Conservation (phyloP, 2,888 invertebrate species). For the Drosophila atroscutellata region DNA sequence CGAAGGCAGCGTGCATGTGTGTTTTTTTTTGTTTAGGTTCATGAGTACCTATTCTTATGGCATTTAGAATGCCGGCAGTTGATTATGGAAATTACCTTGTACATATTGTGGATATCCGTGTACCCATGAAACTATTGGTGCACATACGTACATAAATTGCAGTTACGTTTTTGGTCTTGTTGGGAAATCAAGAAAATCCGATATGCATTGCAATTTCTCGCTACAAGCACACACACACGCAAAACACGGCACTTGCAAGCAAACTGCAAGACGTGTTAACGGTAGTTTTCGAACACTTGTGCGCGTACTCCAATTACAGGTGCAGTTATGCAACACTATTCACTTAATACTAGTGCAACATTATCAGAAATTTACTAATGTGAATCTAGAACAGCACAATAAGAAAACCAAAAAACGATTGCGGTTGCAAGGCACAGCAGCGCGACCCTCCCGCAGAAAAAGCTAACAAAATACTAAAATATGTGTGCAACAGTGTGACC, state of each 20-base stretch:
- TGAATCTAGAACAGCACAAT: slow-evolving; percentile 22
- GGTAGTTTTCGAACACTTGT: slow-evolving; percentile 1
- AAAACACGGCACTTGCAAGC: slow-evolving; percentile 4
- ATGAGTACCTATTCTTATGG: slow-evolving; percentile 17
- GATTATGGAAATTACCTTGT: slow-evolving; percentile 50
- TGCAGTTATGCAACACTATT: background rate
- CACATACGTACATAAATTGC: slow-evolving; percentile 14
- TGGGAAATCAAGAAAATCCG: slow-evolving; percentile 70
- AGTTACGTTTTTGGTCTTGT: slow-evolving; percentile 25
- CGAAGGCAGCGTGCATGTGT: slow-evolving; percentile 1
- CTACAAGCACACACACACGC: slow-evolving; percentile 12
- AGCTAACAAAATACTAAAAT: slow-evolving; percentile 45
- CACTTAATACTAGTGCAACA: background rate
- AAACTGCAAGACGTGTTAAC: slow-evolving; percentile 20
- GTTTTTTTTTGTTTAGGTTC: slow-evolving; percentile 18
- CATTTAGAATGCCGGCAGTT: slow-evolving; percentile 33
- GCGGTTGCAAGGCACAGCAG: slow-evolving; percentile 1
- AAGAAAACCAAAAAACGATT: slow-evolving; percentile 31
- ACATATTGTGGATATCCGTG: slow-evolving; percentile 18
- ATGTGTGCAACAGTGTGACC: slow-evolving; percentile 27
- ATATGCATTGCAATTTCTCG: slow-evolving; percentile 68
- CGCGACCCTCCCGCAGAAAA: slow-evolving; percentile 7
- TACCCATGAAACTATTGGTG: slow-evolving; percentile 52
- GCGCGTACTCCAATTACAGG: background rate
- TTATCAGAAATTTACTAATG: slow-evolving; percentile 9